These are phyloP conservation scores for Etheostoma cragini DNA, from an alignment of 2,113 vertebrate genomes.

Conservation along the genomic window DNA sequence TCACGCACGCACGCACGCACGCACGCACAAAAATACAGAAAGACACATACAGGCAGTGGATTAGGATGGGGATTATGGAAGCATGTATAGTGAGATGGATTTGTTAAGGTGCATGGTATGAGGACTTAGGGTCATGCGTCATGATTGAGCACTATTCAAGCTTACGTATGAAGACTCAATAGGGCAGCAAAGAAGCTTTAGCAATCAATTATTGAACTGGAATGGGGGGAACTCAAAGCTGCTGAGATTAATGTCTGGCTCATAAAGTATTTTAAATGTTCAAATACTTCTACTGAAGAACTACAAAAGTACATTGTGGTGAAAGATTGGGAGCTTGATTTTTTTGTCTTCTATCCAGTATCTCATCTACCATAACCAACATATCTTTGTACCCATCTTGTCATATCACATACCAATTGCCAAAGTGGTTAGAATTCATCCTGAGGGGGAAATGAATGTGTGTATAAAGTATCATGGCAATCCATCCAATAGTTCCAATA, in stretches of 20 bases:
- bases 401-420: neutral
- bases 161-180: slow-evolving; percentile 37
- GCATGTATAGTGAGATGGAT: neutral
- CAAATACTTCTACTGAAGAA: slow-evolving; percentile 7
- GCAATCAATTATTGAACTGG: slow-evolving; percentile 47
- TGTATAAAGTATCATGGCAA: neutral
- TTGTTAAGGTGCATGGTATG: slow-evolving; percentile 32
- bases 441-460: neutral
- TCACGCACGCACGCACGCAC: slow-evolving; percentile 33
- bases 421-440: neutral
- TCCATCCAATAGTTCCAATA: neutral
- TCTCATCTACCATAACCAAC: neutral
- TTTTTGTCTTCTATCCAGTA: neutral
- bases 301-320: neutral
- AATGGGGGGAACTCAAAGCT: slow-evolving; percentile 35
- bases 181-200: slow-evolving; percentile 47
- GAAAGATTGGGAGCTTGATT: neutral
- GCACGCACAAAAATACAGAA: slow-evolving; percentile 24
- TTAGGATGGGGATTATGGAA: slow-evolving; percentile 77
- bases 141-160: slow-evolving; percentile 31
- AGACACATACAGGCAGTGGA: slow-evolving; percentile 54
- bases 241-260: slow-evolving; percentile 36
- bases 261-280: slow-evolving; percentile 18
- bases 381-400: too few relatives aligned
- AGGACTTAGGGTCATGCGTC: slow-evolving; percentile 38